Evolutionary conservation across 2,888 invertebrate species (phyloP).

Genomic region (Dicyrtoma fusca): DNA sequence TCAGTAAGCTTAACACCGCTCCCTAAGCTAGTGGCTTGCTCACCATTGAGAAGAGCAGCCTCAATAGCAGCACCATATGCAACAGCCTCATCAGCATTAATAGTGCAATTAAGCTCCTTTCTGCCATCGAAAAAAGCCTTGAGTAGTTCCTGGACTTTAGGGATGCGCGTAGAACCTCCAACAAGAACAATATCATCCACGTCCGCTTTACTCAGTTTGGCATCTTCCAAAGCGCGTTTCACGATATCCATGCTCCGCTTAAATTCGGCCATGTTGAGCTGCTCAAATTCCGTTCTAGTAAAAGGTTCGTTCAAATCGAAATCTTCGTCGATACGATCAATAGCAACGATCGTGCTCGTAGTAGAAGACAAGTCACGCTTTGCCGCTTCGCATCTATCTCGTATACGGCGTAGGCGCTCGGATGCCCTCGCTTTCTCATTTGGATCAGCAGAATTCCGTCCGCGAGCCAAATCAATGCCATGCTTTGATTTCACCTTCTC

Average conservation of each 20-base stretch:
- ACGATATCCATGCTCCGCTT: neutral
- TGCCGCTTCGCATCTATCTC: constrained; percentile 20
- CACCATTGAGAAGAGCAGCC: constrained; percentile 67
- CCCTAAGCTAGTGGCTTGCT: neutral
- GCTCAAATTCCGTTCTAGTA: neutral
- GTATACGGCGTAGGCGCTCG: neutral
- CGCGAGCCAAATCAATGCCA: constrained; percentile 17
- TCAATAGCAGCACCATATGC: constrained; percentile 78
- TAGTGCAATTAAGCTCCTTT: constrained; percentile 72
- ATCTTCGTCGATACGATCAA: constrained; percentile 7
- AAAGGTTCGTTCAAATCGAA: neutral
- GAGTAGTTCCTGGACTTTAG: constrained; percentile 74
- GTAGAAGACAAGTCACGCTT: constrained; percentile 12
- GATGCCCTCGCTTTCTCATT: neutral
- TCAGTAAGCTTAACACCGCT: constrained; percentile 62
- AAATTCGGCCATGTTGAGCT: neutral
- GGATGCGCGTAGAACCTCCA: constrained; percentile 70
- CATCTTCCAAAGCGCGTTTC: neutral
- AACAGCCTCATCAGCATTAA: constrained; percentile 80
- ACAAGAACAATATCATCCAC: constrained; percentile 14
- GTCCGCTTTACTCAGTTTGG: neutral
- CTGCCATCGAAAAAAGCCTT: constrained; percentile 75
- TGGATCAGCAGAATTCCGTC: neutral
- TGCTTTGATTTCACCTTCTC: neutral
- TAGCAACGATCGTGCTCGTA: neutral